Percentiles rank a stretch among this genome's conserved stretches.
Conservation (phyloP, 2,797 vertebrate genomes). For the Onychomys arenicola region DNA sequence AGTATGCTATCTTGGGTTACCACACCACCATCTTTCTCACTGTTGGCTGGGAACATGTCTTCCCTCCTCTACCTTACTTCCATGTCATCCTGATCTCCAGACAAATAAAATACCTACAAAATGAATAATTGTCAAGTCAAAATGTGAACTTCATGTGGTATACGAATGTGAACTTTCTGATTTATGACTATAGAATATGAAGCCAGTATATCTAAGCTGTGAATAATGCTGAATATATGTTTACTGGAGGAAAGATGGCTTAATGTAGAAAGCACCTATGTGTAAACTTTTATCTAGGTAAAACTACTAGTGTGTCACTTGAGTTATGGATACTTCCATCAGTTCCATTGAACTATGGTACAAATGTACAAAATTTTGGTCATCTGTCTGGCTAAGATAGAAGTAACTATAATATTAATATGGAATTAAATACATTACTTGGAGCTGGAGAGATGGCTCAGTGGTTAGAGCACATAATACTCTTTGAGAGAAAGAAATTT, state of each 20-base stretch:
- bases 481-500: not conserved
- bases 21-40: not conserved
- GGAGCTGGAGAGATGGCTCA: not conserved
- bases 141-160: not conserved
- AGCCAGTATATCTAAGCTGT: not conserved
- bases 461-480: not conserved
- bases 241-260: not conserved
- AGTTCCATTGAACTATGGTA: not conserved
- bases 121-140: conserved; percentile 4
- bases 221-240: not conserved
- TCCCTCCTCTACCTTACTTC: not conserved
- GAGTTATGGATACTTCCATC: not conserved
- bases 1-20: too few relatives aligned
- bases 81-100: not conserved
- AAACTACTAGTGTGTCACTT: conserved; percentile 22
- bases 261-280: not conserved
- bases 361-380: not conserved
- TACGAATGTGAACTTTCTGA: not conserved
- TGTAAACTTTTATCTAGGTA: not conserved
- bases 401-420: conserved; percentile 40
- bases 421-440: not conserved
- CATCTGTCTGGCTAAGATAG: not conserved
- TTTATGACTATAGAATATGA: not conserved
- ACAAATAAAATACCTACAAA: not conserved
- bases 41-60: not conserved